Evolutionary conservation across 2,797 vertebrate species (phyloP), one percentile per base, ranked within the genome.

Genomic region (Poeciliopsis infans): DNA sequence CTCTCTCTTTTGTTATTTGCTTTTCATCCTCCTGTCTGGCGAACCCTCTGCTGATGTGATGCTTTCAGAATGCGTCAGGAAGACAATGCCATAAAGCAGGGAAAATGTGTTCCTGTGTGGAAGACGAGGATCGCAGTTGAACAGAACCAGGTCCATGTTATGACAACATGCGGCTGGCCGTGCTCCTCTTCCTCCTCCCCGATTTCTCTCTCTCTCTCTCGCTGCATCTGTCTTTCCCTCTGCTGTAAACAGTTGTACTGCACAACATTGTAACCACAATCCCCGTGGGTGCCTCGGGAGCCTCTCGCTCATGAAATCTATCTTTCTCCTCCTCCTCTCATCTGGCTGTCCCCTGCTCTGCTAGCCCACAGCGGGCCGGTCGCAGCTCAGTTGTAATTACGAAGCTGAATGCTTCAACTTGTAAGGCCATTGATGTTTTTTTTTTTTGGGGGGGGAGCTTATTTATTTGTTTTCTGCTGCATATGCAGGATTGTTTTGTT

Each of bases 171-270:
- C 72, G 20, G 85, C 84, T 79, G 82, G 78, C 79, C 85, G 80
- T 78, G 5, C 0, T 47, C 46, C 46, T 47, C 46, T 15, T 47
- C 45, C 15, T 79, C 79, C 80, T 83, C 74, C 79, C 73, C 85
- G 49, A 39, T 51, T 3, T 83, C 61, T 49, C 53, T 79, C 81
- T 88, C 70, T 75, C 59, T 49, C 47, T 79, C 23, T 64, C 36
- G 0, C 81, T 82, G 85, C 83, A 59, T 84, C 78, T 78, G 73
- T 86, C 85, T 85, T 66, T 66, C 79, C 77, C 74, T 85, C 61
- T 68, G 91, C 91, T 91, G 87, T 91, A 93, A 94, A 93, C 91
- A 93, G 89, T 92, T 92, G 92, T 87, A 89, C 87, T 90, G 85
- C 79, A 92, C 93, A 93, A 89, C 86, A 91, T 33, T 89, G 92